These are phyloP conservation scores for Parnassius mnemosyne DNA, from an alignment of 2,888 invertebrate genomes.

Conservation along the genomic window DNA sequence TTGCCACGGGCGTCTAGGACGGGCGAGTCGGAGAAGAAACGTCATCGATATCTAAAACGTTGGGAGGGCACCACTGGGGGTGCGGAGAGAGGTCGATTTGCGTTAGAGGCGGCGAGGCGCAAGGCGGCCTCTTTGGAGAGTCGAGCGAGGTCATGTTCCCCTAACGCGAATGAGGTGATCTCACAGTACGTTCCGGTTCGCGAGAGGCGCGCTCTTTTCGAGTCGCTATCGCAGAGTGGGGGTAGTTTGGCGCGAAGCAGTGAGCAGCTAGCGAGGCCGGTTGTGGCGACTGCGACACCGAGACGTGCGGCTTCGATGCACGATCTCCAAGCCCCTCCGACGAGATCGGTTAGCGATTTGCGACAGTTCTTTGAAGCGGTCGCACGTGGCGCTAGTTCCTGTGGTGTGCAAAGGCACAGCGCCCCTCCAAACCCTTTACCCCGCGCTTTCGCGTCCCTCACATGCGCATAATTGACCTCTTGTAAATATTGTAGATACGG, in stretches of 20 bases:
- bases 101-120: constrained; percentile 67
- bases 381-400: constrained; percentile 64
- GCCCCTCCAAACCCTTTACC: constrained; percentile 60
- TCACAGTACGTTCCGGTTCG: constrained; percentile 86
- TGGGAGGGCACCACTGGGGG: constrained; percentile 72
- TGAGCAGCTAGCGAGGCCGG: constrained; percentile 77
- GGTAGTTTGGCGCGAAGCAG: constrained; percentile 83
- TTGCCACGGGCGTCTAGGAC: constrained; percentile 68
- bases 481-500: constrained; percentile 73
- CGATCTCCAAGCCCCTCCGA: constrained; percentile 79
- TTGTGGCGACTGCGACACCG: constrained; percentile 63
- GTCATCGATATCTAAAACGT: constrained; percentile 67
- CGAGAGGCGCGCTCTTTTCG: constrained; percentile 85
- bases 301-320: constrained; percentile 85
- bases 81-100: constrained; percentile 63
- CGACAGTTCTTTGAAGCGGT: constrained; percentile 86
- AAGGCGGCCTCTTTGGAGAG: constrained; percentile 67
- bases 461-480: constrained; percentile 56
- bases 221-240: constrained; percentile 83
- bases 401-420: constrained; percentile 52
- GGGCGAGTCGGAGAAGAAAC: constrained; percentile 63
- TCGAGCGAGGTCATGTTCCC: constrained; percentile 71
- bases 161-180: constrained; percentile 67
- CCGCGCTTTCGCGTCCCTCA: constrained; percentile 66
- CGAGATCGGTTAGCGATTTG: constrained; percentile 83